Conservation (phyloP, 2,797 vertebrate species). For the Coranthus polyacanthus region DNA sequence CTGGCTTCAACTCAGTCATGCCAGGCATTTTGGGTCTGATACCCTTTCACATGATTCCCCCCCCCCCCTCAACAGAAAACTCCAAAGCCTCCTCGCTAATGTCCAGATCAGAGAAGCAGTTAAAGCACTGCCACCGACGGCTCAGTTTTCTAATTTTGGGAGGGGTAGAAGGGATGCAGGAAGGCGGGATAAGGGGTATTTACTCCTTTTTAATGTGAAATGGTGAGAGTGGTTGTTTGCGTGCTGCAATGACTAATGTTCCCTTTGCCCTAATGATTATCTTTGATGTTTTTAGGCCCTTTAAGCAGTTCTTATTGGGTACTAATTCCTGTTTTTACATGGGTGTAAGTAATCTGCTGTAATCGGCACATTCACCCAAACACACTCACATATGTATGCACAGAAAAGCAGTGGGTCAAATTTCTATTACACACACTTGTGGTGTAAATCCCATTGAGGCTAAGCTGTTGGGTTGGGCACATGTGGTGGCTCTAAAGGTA, state of each 20-base stretch:
- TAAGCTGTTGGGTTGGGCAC: conserved; percentile 63
- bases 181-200: conserved; percentile 49
- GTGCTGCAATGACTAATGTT: conserved; percentile 63
- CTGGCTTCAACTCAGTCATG: conserved; percentile 24
- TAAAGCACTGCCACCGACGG: conserved; percentile 53
- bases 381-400: conserved; percentile 65
- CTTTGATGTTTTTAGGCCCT: conserved; percentile 78
- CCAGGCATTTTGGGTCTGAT: conserved; percentile 38
- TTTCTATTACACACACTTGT: conserved; percentile 71
- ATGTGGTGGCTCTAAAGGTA: conserved; percentile 55
- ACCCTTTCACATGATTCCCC: conserved; percentile 35
- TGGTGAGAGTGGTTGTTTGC: conserved; percentile 56
- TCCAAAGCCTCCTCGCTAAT: conserved; percentile 66
- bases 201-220: conserved; percentile 59
- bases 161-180: conserved; percentile 45
- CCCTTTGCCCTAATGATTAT: conserved; percentile 74
- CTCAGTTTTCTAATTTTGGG: conserved; percentile 55
- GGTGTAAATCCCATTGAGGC: conserved; percentile 73
- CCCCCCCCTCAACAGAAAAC: conserved; percentile 52
- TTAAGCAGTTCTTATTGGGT: conserved; percentile 81
- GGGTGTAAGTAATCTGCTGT: conserved; percentile 84
- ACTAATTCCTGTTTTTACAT: conserved; percentile 82
- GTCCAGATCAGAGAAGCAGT: conserved; percentile 74
- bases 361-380: conserved; percentile 77
- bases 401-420: conserved; percentile 62